These are phyloP conservation scores for Chitala chitala DNA, from an alignment of 2,113 vertebrate genomes.

Conservation along the genomic window DNA sequence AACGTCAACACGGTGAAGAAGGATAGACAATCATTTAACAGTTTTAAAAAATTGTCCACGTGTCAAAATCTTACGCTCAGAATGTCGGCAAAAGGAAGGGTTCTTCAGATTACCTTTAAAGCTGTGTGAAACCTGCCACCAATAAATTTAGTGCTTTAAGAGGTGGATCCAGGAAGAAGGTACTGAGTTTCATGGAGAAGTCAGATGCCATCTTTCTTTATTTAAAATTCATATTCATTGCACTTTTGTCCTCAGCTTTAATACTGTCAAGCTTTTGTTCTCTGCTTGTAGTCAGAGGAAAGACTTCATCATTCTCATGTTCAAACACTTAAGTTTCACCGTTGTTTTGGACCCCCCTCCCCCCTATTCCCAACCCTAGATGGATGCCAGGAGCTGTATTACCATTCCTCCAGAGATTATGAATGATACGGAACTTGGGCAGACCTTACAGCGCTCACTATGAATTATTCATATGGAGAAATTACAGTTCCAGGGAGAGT, in stretches of 20 bases:
- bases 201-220: not conserved
- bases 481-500: constrained; percentile 44
- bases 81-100: not conserved
- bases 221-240: not conserved
- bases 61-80: not conserved
- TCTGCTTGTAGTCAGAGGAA: not conserved
- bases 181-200: not conserved
- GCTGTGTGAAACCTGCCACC: not conserved
- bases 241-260: not conserved
- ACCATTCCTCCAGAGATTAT: constrained; percentile 56
- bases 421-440: constrained; percentile 60
- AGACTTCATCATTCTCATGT: constrained; percentile 22
- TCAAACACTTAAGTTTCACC: constrained; percentile 37
- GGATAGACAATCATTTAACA: not conserved
- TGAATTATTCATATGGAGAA: constrained; percentile 61
- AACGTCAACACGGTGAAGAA: not conserved
- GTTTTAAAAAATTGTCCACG: not conserved
- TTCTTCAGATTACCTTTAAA: not conserved
- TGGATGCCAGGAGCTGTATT: constrained; percentile 48
- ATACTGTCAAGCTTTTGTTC: not conserved
- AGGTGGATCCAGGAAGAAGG: not conserved
- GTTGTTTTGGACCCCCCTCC: constrained; percentile 38
- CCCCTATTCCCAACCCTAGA: constrained; percentile 42
- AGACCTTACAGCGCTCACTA: constrained; percentile 54
- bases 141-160: not conserved